These are phyloP conservation scores for Neotoma lepida DNA, from an alignment of 2,113 vertebrate species.

Conservation along the genomic window DNA sequence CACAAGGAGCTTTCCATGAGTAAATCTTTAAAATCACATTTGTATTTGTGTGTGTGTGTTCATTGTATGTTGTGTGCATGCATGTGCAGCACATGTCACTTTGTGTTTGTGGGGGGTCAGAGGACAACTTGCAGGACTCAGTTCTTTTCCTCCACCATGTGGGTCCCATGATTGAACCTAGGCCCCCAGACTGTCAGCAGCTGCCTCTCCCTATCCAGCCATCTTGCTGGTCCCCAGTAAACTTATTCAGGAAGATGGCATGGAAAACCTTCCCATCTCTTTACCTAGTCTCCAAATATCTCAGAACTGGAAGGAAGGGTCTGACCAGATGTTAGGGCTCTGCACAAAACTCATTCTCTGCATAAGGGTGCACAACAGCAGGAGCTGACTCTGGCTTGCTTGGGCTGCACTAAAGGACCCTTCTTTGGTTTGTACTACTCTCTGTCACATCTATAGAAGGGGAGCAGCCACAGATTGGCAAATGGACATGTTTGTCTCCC, in stretches of 20 bases:
- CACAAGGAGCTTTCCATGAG: neutral
- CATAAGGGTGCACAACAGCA: neutral
- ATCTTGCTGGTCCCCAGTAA: neutral
- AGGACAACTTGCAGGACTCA: neutral
- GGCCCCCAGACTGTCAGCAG: neutral
- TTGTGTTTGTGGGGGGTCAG: neutral
- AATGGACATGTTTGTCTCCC: accelerated
- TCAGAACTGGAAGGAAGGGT: neutral
- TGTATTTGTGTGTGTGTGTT: neutral
- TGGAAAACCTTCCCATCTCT: accelerated
- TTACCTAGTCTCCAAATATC: neutral
- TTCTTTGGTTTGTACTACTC: neutral
- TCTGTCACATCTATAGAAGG: neutral
- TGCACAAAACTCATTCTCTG: neutral
- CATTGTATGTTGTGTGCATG: neutral
- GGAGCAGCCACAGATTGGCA: neutral
- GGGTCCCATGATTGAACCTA: neutral
- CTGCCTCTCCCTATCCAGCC: neutral
- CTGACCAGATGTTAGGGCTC: neutral
- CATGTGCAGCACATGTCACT: neutral
- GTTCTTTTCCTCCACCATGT: neutral
- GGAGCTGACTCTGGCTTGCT: accelerated
- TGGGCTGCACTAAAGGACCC: accelerated
- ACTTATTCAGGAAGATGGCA: neutral
- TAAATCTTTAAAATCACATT: neutral